Percentiles rank a stretch among this genome's conserved stretches.
Evolutionary conservation across 2,113 vertebrate genomes (phyloP).

Genomic region (Butastur rufipennis): DNA sequence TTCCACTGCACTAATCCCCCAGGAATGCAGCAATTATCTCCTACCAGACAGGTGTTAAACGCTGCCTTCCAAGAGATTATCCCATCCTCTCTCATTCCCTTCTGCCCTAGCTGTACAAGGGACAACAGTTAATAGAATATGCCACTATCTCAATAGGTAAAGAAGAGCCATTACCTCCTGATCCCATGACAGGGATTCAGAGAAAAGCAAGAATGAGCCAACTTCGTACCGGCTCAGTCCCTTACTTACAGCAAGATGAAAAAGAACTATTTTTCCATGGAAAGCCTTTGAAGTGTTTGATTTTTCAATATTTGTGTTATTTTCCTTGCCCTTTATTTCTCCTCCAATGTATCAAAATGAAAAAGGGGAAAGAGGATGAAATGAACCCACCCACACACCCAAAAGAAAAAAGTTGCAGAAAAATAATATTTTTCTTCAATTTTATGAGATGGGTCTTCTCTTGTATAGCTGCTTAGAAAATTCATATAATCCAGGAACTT

Average conservation of each 20-base stretch:
- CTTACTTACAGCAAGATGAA: neutral
- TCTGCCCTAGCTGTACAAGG: neutral
- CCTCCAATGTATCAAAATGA: neutral
- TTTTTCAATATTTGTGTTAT: neutral
- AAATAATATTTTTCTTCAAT: neutral
- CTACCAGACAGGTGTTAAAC: conserved; percentile 34
- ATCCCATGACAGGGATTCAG: neutral
- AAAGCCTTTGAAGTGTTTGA: neutral
- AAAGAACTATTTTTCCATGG: neutral
- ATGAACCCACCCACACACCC: fast-evolving
- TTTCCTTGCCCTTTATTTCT: neutral
- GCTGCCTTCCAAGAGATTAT: conserved; percentile 49
- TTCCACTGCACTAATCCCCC: neutral
- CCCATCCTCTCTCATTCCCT: neutral
- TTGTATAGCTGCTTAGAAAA: neutral
- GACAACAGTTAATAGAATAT: conserved; percentile 17
- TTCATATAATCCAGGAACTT: neutral
- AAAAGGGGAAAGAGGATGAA: neutral
- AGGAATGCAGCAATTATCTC: conserved; percentile 43
- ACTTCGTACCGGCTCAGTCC: neutral
- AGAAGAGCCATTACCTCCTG: neutral
- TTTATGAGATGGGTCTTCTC: neutral
- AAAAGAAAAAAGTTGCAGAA: neutral
- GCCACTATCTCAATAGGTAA: neutral
- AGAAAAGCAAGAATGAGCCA: neutral